Evolutionary conservation across 2,888 invertebrate species (phyloP), one percentile per base, ranked within the genome.

Genomic region (Gastrophysa polygoni): DNA sequence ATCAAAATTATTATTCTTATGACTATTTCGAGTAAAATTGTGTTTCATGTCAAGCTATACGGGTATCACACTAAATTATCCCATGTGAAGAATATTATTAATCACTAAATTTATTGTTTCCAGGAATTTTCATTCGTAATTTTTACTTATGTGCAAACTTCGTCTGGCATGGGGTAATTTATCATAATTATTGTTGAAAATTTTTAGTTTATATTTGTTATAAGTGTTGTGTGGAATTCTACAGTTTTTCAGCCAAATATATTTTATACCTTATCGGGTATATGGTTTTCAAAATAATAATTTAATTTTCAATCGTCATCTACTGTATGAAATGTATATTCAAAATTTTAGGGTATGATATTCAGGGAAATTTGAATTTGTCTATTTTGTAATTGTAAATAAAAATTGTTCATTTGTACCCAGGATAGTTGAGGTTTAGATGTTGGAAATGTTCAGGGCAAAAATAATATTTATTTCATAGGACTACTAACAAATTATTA

Each of bases 291-390:
- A 34, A 44, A n/a, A 28, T 38, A n/a, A 28, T 38, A 34, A 48
- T 38, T 28, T 51, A 58, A 44, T 48, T 59, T 47, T 32, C 44
- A 32, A 55, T 21, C 38, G 52, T 49, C 49, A 49, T 47, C 57
- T 58, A 44, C 43, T 62, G 62, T 62, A 62, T 54, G 52, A 62
- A 58, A 62, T 62, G 62, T 62, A 58, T 24, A 62, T 56, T 62
- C 24, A 54, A 62, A 58, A 54, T 46, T 62, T 54, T 62, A 62
- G 62, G 62, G 58, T 62, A 62, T 52, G 29, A 54, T 62, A 57
- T 54, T 62, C 62, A 62, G 62, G 62, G 58, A 58, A 61, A 57
- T 61, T 57, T 51, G 43, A 61, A 48, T 61, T 57, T 50, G 51
- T 48, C 57, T 61, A 57, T 57, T 58, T 43, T 61, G 54, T 61